phyloP scores from a whole-genome alignment of 2,797 vertebrate species.

The Oophaga sylvatica region DNA sequence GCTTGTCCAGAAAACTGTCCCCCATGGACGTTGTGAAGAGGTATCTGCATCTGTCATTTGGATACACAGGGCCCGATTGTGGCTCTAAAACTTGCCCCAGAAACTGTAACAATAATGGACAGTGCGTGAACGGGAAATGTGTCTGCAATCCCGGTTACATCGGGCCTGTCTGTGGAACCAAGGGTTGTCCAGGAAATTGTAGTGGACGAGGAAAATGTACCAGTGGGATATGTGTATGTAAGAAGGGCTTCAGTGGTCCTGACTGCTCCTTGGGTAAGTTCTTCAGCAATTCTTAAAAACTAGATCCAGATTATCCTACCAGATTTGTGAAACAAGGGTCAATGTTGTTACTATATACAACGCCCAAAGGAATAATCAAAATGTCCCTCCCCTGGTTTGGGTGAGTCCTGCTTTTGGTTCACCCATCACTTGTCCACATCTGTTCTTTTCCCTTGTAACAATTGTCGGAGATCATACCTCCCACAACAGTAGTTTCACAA shows the following conservation, averaged over 20 bases:
- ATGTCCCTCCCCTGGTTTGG: too few species aligned
- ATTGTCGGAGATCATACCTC: too few species aligned
- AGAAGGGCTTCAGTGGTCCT: conserved; percentile 67
- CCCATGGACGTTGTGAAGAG: conserved; percentile 68
- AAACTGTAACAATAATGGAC: conserved; percentile 65
- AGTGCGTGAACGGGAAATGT: conserved; percentile 65
- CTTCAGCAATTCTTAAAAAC: background rate
- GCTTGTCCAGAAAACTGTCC: conserved; percentile 67
- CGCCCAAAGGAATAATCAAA: too few species aligned
- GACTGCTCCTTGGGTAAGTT: conserved; percentile 66
- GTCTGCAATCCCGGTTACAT: conserved; percentile 68
- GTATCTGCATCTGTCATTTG: conserved; percentile 67
- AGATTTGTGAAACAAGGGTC: too few species aligned
- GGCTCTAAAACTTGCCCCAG: conserved; percentile 62
- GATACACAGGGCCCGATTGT: conserved; percentile 72
- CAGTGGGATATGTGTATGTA: conserved; percentile 72
- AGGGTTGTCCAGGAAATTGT: conserved; percentile 72
- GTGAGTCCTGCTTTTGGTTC: too few species aligned
- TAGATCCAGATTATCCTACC: background rate
- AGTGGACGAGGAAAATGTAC: conserved; percentile 71
- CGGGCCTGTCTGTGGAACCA: conserved; percentile 69
- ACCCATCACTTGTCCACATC: too few species aligned
- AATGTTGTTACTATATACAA: too few species aligned
- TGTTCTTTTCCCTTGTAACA: too few species aligned
- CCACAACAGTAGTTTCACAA: background rate